These are phyloP conservation scores for Folsomia candida DNA, from an alignment of 2,888 invertebrate genomes.

Conservation along the genomic window DNA sequence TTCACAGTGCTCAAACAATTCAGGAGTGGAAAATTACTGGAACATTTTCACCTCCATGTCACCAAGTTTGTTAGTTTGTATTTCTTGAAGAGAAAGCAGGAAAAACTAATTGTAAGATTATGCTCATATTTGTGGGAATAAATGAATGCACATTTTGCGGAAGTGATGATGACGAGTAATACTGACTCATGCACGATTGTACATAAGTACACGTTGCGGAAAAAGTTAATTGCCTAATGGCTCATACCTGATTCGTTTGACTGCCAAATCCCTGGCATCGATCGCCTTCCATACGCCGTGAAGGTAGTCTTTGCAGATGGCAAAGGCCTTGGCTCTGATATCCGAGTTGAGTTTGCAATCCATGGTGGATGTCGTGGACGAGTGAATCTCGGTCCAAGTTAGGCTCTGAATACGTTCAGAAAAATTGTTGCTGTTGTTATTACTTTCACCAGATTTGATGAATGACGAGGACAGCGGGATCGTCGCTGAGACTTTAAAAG, in stretches of 20 bases:
- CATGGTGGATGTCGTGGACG: conserved; percentile 25
- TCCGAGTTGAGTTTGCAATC: conserved; percentile 56
- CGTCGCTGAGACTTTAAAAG: background rate
- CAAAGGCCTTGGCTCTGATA: conserved; percentile 77
- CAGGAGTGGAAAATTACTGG: too few relatives aligned
- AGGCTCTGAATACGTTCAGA: background rate
- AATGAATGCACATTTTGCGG: background rate
- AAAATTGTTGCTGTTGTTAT: background rate
- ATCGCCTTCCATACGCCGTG: conserved; percentile 87
- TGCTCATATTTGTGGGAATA: too few relatives aligned
- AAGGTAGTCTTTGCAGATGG: conserved; percentile 84
- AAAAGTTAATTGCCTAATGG: too few relatives aligned
- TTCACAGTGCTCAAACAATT: too few relatives aligned
- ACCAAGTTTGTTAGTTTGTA: too few relatives aligned
- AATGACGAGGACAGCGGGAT: background rate
- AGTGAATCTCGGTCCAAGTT: conserved; percentile 10
- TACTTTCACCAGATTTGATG: background rate
- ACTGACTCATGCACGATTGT: background rate
- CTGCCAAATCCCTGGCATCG: conserved; percentile 70
- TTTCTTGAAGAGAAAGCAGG: too few relatives aligned
- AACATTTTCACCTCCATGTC: too few relatives aligned
- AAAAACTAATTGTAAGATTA: too few relatives aligned
- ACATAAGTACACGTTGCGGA: too few relatives aligned
- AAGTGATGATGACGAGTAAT: background rate
- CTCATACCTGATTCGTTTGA: conserved; percentile 80